A percentile compares a stretch with the other conserved stretches of the same genome.
Conservation (phyloP, 2,797 vertebrate genomes). For the Enteromius argenteus region DNA sequence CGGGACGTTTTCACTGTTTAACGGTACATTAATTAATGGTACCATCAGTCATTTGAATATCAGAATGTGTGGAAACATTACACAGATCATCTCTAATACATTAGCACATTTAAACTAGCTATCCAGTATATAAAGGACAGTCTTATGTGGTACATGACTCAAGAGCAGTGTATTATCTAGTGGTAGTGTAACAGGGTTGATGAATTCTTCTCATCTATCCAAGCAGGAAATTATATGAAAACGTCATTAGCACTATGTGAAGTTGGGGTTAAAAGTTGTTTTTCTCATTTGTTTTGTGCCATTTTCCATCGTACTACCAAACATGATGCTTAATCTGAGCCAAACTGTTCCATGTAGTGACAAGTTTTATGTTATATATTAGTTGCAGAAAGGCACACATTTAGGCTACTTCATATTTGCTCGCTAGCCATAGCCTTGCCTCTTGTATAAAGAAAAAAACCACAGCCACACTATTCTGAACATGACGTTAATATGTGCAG, state of each 20-base stretch:
- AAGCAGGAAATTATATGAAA: constrained; percentile 1
- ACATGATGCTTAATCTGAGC: constrained; percentile 41
- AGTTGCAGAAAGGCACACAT: not conserved
- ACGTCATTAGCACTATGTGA: not conserved
- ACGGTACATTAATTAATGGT: constrained; percentile 2
- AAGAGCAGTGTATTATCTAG: not conserved
- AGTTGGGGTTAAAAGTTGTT: not conserved
- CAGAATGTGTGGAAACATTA: not conserved
- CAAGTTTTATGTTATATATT: not conserved
- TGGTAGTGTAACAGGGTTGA: not conserved
- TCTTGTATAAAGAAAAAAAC: not conserved
- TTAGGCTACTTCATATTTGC: constrained; percentile 4
- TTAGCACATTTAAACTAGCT: not conserved
- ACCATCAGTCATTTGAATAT: constrained; percentile 1
- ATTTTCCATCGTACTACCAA: constrained; percentile 8
- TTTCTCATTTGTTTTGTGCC: not conserved
- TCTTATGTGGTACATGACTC: not conserved
- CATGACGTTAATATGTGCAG: constrained; percentile 28
- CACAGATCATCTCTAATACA: constrained; percentile 3
- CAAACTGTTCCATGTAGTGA: constrained; percentile 13
- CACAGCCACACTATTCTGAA: not conserved
- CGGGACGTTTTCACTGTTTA: constrained; percentile 4
- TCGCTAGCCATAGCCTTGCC: not conserved
- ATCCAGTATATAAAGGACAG: constrained; percentile 2
- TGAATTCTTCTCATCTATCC: not conserved